Evolutionary conservation across 2,113 vertebrate genomes (phyloP), one percentile per base, ranked within the genome.

Genomic region (Natator depressus): DNA sequence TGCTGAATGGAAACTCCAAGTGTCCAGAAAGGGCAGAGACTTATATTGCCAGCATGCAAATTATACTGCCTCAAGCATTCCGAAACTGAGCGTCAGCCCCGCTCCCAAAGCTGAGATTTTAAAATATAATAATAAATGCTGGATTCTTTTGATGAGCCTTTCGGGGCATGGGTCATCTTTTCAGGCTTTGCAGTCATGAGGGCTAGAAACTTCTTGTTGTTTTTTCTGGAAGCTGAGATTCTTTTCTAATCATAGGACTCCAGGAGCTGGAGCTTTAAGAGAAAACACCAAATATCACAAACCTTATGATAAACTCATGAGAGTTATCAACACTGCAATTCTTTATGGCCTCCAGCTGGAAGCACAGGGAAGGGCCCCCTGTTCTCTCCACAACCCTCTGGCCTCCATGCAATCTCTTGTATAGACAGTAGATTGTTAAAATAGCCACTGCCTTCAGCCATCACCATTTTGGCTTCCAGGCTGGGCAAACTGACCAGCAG

Each of bases 61-160:
- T 29, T 29, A 42, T 47, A 76, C 49, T 29, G 3, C 54, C 76
- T 38, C 35, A 3, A 22, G 31, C 51, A 46, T 5, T 1, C 76
- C 49, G 47, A 0, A 2, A 3, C 25, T 8, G 62, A 2, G 31
- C 80, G 50, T 1, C 1, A 0, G 84, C 55, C 14, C 0, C 1
- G 1, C 9, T 9, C 9, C 51, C 69, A 82, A 29, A 42, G 17
- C 38, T 55, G 0, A 78, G 35, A 49, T 80, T 49, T 53, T 17
- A 57, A 82, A 69, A 14, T 6, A 29, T 10, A 76, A 87, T 87
- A 31, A 79, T 49, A 72, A 0, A 9, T 3, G 19, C n/a, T n/a
- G 2, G 35, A 24, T 79, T 72, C 50, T 53, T 87, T 82, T 80
- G 19, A 57, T 29, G 57, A 6, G 57, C 27, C 27, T 27, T 29